Conservation (phyloP, 2,113 vertebrate species). For the Gyps fulvus region DNA sequence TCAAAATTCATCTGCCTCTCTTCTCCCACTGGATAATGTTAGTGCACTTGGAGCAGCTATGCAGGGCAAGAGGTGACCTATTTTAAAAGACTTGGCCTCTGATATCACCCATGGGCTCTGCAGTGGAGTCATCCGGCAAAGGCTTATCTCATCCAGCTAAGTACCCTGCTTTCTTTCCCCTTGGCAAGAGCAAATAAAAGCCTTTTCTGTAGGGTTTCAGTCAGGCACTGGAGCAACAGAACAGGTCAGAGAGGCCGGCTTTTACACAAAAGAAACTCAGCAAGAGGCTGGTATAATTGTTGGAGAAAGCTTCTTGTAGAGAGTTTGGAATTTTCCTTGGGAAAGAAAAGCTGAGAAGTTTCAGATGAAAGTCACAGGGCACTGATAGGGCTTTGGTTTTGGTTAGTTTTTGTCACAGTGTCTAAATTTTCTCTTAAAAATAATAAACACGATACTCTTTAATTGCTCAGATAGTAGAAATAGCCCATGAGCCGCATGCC, state of each 20-base stretch:
- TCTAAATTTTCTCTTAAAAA: background rate
- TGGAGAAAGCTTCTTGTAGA: background rate
- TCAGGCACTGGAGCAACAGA: background rate
- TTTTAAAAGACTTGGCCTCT: background rate
- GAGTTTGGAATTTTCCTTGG: background rate
- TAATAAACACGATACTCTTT: background rate
- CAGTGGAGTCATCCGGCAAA: background rate
- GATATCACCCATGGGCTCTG: background rate
- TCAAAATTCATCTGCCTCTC: background rate
- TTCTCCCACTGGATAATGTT: background rate
- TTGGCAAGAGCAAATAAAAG: background rate
- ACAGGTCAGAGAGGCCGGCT: background rate
- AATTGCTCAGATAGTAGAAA: background rate
- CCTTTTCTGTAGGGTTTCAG: background rate
- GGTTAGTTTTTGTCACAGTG: background rate
- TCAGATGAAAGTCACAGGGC: background rate
- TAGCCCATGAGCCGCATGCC: background rate
- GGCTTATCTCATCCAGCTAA: conserved; percentile 16
- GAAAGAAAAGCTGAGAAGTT: background rate
- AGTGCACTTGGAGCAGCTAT: conserved; percentile 3
- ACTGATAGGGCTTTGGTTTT: background rate
- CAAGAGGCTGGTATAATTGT: background rate
- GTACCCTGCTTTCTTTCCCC: background rate
- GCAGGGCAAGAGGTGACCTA: conserved; percentile 12
- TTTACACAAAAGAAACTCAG: background rate